phyloP scores from a whole-genome alignment of 2,113 vertebrate species.

The Sander lucioperca region DNA sequence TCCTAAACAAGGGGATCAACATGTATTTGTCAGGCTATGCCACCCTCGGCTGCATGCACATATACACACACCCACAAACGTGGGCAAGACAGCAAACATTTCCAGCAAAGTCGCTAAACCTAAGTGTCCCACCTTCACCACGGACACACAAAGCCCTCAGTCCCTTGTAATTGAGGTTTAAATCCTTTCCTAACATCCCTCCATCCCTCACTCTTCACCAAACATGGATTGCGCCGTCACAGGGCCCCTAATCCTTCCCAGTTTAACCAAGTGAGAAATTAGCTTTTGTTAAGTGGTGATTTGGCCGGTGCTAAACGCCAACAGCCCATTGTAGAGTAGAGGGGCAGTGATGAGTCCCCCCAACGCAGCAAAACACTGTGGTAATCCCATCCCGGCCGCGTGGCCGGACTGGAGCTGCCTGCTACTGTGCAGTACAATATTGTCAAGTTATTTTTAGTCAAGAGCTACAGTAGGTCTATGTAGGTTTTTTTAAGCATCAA shows the following conservation, averaged over 20 bases:
- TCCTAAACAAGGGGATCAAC: constrained; percentile 84
- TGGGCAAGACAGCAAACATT: constrained; percentile 55
- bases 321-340: constrained; percentile 76
- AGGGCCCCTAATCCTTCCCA: constrained; percentile 80
- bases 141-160: constrained; percentile 74
- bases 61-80: constrained; percentile 17
- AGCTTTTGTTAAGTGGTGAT: constrained; percentile 86
- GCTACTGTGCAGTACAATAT: constrained; percentile 26
- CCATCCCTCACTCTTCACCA: constrained; percentile 69
- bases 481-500: constrained; percentile 60
- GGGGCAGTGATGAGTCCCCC: constrained; percentile 56
- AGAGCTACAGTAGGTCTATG: background rate
- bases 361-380: constrained; percentile 36
- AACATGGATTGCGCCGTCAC: constrained; percentile 76
- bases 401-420: background rate
- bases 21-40: constrained; percentile 80
- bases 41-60: constrained; percentile 63
- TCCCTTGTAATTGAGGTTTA: constrained; percentile 84
- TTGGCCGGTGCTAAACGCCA: constrained; percentile 78
- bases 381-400: constrained; percentile 77
- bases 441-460: constrained; percentile 35
- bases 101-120: constrained; percentile 56
- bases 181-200: constrained; percentile 77
- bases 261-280: constrained; percentile 87
- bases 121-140: constrained; percentile 67